These are phyloP conservation scores for Graptemys geographica DNA, from an alignment of 2,797 vertebrate species.

Conservation along the genomic window DNA sequence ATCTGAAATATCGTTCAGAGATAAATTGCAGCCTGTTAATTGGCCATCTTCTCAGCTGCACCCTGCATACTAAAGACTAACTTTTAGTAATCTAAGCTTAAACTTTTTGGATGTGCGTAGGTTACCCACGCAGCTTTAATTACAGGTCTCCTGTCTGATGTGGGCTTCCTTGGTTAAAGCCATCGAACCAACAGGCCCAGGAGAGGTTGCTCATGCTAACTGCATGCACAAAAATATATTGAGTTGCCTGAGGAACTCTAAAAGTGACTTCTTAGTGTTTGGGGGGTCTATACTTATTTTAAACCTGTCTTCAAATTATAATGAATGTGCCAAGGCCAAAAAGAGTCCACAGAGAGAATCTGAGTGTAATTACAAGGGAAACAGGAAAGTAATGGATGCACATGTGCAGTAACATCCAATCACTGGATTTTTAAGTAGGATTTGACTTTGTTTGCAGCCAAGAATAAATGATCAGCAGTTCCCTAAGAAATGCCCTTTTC, in stretches of 20 bases:
- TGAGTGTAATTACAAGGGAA: constrained; percentile 22
- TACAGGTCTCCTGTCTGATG: fast-evolving
- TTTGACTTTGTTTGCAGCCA: constrained; percentile 4
- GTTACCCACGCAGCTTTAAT: not conserved
- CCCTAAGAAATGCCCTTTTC: not conserved
- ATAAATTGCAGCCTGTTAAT: fast-evolving
- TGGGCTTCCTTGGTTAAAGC: not conserved
- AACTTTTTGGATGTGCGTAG: fast-evolving
- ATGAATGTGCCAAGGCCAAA: constrained; percentile 3
- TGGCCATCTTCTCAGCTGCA: not conserved
- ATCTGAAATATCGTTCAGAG: fast-evolving
- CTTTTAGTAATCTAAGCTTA: not conserved
- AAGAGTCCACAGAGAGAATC: not conserved
- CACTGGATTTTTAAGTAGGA: not conserved
- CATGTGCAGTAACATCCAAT: not conserved
- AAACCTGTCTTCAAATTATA: constrained; percentile 51
- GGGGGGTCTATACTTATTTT: constrained; percentile 36
- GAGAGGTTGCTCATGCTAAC: constrained; percentile 7
- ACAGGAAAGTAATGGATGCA: not conserved
- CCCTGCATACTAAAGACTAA: not conserved
- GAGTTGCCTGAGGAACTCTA: constrained; percentile 28
- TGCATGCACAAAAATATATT: not conserved
- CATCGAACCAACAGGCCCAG: not conserved
- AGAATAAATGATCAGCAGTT: not conserved
- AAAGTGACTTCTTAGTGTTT: not conserved